phyloP scores from a whole-genome alignment of 2,888 invertebrate genomes.

The Horisme vitalbata region DNA sequence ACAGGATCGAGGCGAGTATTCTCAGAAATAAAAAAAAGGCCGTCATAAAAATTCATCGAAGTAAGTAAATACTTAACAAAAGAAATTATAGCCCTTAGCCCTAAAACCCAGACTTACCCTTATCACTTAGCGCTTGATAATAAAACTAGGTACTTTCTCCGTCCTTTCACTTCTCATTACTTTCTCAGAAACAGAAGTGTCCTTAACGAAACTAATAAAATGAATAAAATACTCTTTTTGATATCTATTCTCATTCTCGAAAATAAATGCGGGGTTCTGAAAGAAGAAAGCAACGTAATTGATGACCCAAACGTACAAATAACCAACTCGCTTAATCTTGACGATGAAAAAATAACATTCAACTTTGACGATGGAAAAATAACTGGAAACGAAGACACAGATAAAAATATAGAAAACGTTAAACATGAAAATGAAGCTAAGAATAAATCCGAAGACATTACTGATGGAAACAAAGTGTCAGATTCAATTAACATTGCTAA shows the following conservation, averaged over 20 bases:
- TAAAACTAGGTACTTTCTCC: not conserved
- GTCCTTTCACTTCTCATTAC: not conserved
- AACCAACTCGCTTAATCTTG: not conserved
- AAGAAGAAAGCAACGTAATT: not conserved
- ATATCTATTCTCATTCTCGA: not conserved
- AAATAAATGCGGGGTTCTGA: constrained; percentile 2
- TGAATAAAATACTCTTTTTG: constrained; percentile 1
- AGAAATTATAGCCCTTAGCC: not conserved
- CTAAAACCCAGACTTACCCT: not conserved
- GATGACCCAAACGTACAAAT: not conserved
- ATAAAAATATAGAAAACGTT: not conserved
- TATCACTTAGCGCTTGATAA: not conserved
- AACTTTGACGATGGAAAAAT: no score
- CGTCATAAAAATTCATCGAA: no score
- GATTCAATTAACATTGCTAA: no score
- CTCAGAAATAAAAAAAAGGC: no score
- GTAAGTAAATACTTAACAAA: no score
- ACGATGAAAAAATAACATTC: not conserved
- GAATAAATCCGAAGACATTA: not conserved
- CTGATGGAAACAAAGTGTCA: not conserved
- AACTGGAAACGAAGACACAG: not conserved
- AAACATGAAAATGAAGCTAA: no score
- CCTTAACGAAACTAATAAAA: not conserved
- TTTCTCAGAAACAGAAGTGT: not conserved
- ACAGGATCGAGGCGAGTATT: no score